Base-by-base conservation (phyloP, 2,888 invertebrate species). In the Noctuana brunneofusca region DNA sequence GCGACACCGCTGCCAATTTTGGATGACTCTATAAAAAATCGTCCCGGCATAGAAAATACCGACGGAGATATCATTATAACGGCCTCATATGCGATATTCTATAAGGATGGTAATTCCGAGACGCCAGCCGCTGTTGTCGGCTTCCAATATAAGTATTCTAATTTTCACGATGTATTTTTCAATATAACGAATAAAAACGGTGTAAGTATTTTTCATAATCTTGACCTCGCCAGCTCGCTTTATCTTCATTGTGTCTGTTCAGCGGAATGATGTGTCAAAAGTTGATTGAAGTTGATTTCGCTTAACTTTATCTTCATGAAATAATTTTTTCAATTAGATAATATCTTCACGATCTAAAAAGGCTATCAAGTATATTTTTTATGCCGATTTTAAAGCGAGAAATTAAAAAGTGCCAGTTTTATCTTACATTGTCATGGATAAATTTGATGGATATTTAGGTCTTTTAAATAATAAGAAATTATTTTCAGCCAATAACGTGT, bases 41-140 rank as follows among this genome's bases (percentile, higher is more conserved):
- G 69, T 70, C 90, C 83, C 65, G 76, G 72, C 71, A 92, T 91
- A 49, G 74, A 80, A 18, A 80, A 86, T 32, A 70, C 78, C 0
- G 82, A 92, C 32, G 87, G 89, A 0, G 94, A 95, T 64, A 91
- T 95, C 0, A 92, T 94, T 27, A 94, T 97, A 6, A 97, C 97
- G 0, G 96, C 95, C 1, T 96, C 96, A 58, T 95, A 96, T 78
- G 97, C 97, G 0, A 95, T 97, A 68, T 97, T 96, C 76, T 96
- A 96, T 12, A 93, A 94, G 65, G 96, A 97, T 73, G 95, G 94
- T 6, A 93, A 95, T 1, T 93, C 93, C 27, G 94, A 95, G 78
- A 96, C 97, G 0, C 96, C 97, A 0, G 97, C 96, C 0, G 97
- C 97, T 20, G 98, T 98, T 1, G 96, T 97, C 2, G 98, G 98